Evolutionary conservation across 2,797 vertebrate species (phyloP).

Genomic region (Myotis vivesi): DNA sequence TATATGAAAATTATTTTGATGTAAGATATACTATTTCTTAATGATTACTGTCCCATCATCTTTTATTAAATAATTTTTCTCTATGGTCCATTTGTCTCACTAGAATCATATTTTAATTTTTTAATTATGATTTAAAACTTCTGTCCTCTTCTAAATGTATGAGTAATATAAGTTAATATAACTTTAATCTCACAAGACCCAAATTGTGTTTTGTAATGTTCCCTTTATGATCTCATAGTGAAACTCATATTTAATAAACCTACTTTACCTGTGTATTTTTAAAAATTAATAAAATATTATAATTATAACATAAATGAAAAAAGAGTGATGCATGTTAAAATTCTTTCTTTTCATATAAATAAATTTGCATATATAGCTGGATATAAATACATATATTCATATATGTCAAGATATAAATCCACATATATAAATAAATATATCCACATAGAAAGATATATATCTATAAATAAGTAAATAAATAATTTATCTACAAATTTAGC

Average conservation of each 20-base stretch:
- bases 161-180: not conserved
- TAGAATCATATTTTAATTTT: not conserved
- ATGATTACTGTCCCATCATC: not conserved
- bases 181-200: not conserved
- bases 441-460: not conserved
- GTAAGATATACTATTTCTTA: not conserved
- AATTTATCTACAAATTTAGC: not conserved
- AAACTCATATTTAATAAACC: not conserved
- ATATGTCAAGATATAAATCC: not conserved
- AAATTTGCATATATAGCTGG: not conserved
- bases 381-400: not conserved
- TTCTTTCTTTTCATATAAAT: not conserved
- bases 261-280: not conserved
- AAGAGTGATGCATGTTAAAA: not conserved
- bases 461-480: not conserved
- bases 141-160: not conserved
- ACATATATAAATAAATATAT: not conserved
- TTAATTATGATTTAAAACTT: not conserved
- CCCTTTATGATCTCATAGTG: not conserved
- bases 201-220: not conserved
- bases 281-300: not conserved
- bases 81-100: not conserved
- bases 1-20: not conserved
- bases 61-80: slow-evolving; percentile 27
- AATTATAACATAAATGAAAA: not conserved